These are phyloP conservation scores for Mallotus villosus DNA, from an alignment of 2,797 vertebrate species.

Conservation along the genomic window DNA sequence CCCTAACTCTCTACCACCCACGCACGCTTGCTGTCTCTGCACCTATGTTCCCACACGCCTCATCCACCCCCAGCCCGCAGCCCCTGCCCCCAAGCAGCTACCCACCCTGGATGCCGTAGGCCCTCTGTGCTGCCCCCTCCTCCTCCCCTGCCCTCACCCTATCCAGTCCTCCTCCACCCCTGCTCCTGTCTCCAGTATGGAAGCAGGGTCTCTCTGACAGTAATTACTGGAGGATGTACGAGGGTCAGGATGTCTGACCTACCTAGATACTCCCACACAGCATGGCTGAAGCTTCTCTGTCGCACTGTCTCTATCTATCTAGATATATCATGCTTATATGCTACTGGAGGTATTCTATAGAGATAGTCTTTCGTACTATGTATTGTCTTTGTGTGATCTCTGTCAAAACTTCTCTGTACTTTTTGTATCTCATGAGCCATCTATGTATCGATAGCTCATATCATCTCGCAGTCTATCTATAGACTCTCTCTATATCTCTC, in stretches of 20 bases:
- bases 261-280: not conserved
- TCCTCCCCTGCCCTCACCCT: not conserved
- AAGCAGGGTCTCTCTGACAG: slow-evolving; percentile 1
- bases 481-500: not conserved
- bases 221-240: slow-evolving; percentile 3
- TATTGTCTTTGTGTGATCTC: too few relatives aligned
- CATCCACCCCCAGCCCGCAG: too few relatives aligned
- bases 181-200: not conserved
- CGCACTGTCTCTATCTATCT: not conserved
- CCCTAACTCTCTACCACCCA: too few relatives aligned
- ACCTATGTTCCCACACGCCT: too few relatives aligned
- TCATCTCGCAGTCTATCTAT: too few relatives aligned
- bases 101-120: too few relatives aligned
- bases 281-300: not conserved
- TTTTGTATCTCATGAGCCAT: not conserved
- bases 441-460: too few relatives aligned
- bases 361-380: too few relatives aligned
- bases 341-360: too few relatives aligned
- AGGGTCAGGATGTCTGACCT: slow-evolving; percentile 6
- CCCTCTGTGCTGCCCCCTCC: not conserved
- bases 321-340: too few relatives aligned
- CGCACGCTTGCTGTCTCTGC: too few relatives aligned
- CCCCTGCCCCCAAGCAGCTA: not conserved
- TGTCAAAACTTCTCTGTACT: not conserved
- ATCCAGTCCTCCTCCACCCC: not conserved